These are phyloP conservation scores for Kryptolebias marmoratus DNA, from an alignment of 2,113 vertebrate species.

Conservation along the genomic window DNA sequence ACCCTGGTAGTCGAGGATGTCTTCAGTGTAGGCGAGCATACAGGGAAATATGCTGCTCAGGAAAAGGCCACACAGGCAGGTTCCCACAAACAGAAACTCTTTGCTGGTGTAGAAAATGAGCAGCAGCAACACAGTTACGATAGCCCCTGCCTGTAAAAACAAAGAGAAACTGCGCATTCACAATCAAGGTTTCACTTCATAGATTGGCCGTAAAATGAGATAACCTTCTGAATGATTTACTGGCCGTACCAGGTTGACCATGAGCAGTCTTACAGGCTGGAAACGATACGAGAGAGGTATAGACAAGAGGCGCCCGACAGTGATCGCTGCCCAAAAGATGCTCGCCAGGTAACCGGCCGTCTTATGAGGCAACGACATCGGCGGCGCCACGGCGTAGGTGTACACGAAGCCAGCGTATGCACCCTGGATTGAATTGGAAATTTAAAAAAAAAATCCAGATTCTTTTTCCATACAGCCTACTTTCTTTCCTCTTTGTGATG, in stretches of 20 bases:
- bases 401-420: conserved; percentile 93
- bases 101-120: conserved; percentile 87
- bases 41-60: conserved; percentile 97
- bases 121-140: conserved; percentile 87
- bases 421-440: conserved; percentile 78
- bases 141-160: conserved; percentile 84
- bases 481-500: conserved; percentile 16
- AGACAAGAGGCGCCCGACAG: conserved; percentile 90
- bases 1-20: conserved; percentile 93
- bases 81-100: conserved; percentile 90
- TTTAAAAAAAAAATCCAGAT: conserved; percentile 12
- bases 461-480: not conserved
- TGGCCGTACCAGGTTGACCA: conserved; percentile 88
- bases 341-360: conserved; percentile 91
- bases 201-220: not conserved
- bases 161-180: conserved; percentile 17
- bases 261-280: conserved; percentile 87
- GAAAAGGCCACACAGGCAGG: conserved; percentile 89
- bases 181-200: not conserved
- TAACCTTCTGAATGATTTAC: conserved; percentile 1
- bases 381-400: conserved; percentile 89
- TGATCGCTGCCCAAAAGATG: conserved; percentile 96
- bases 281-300: conserved; percentile 90
- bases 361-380: conserved; percentile 84
- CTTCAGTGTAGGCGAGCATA: conserved; percentile 93